phyloP scores from a whole-genome alignment of 1,140 invertebrate genomes.

The Drosophila melanogaster region DNA sequence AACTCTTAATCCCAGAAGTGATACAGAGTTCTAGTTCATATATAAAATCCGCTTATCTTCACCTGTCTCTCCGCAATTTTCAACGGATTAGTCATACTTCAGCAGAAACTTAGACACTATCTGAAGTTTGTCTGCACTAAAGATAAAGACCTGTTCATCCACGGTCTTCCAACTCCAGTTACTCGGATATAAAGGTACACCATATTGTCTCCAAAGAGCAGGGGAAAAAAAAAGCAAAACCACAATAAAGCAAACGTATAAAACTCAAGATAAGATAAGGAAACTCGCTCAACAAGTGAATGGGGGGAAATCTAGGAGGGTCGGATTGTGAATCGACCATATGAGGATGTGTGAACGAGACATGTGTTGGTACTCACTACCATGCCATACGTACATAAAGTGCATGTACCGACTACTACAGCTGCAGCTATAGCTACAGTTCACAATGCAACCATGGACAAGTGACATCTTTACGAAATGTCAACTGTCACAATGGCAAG shows the following conservation, averaged over 20 bases:
- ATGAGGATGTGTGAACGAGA: slow-evolving; percentile 13
- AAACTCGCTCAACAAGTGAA: slow-evolving; percentile 77
- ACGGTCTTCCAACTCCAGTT: slow-evolving; percentile 8
- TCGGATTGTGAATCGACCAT: not conserved
- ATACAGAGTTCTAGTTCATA: not conserved
- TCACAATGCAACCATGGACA: slow-evolving; percentile 61
- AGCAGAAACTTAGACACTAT: slow-evolving; percentile 9
- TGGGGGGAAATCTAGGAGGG: slow-evolving; percentile 24
- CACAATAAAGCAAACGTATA: slow-evolving; percentile 73
- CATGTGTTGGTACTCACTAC: not conserved
- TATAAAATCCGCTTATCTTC: not conserved
- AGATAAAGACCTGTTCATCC: slow-evolving; percentile 47
- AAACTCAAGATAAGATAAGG: slow-evolving; percentile 73
- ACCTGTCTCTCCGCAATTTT: not conserved
- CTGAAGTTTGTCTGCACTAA: slow-evolving; percentile 2
- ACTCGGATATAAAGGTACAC: slow-evolving; percentile 28
- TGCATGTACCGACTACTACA: not conserved
- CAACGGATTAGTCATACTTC: slow-evolving; percentile 20
- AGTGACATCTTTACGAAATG: slow-evolving; percentile 65
- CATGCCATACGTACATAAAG: not conserved
- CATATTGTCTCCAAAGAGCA: slow-evolving; percentile 34
- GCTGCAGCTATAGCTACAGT: slow-evolving; percentile 15
- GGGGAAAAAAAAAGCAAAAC: slow-evolving; percentile 41
- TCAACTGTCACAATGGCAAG: slow-evolving; percentile 61
- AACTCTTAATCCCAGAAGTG: not conserved